These are phyloP conservation scores for Drosophila eohydei DNA, from an alignment of 2,888 invertebrate species.

Conservation along the genomic window DNA sequence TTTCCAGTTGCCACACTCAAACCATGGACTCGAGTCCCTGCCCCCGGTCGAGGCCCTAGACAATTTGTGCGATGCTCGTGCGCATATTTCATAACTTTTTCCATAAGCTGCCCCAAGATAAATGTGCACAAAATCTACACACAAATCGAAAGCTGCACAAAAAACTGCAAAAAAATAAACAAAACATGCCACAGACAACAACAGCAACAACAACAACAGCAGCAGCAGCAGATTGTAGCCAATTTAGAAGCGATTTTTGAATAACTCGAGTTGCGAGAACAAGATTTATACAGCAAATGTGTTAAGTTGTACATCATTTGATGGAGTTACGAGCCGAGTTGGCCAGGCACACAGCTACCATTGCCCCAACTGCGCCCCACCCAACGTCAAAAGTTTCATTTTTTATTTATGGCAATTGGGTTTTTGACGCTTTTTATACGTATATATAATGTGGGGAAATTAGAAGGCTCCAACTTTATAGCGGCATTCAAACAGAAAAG, in stretches of 20 bases:
- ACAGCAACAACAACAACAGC: slow-evolving; percentile 33
- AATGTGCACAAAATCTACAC: slow-evolving; percentile 82
- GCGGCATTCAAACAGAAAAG: slow-evolving; percentile 1
- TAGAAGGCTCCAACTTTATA: slow-evolving; percentile 25
- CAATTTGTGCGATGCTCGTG: slow-evolving; percentile 76
- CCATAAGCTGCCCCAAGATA: slow-evolving; percentile 83
- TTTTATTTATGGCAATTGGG: slow-evolving; percentile 77
- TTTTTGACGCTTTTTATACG: slow-evolving; percentile 57
- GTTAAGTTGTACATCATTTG: slow-evolving; percentile 84
- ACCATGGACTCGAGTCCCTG: not conserved
- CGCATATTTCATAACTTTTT: slow-evolving; percentile 83
- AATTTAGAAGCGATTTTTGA: slow-evolving; percentile 83
- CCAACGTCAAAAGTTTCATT: slow-evolving; percentile 39
- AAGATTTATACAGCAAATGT: slow-evolving; percentile 83
- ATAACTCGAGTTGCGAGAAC: slow-evolving; percentile 78
- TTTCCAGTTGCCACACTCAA: slow-evolving; percentile 26
- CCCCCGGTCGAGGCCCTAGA: slow-evolving; percentile 35
- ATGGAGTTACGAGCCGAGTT: slow-evolving; percentile 74
- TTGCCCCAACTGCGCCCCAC: not conserved
- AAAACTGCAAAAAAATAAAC: slow-evolving; percentile 51
- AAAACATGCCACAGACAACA: slow-evolving; percentile 46
- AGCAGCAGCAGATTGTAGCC: slow-evolving; percentile 67
- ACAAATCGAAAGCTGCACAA: slow-evolving; percentile 82
- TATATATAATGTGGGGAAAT: too few relatives aligned
- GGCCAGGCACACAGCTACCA: slow-evolving; percentile 14